These are phyloP conservation scores for Neostethus bicornis DNA, from an alignment of 2,797 vertebrate genomes.

Conservation along the genomic window DNA sequence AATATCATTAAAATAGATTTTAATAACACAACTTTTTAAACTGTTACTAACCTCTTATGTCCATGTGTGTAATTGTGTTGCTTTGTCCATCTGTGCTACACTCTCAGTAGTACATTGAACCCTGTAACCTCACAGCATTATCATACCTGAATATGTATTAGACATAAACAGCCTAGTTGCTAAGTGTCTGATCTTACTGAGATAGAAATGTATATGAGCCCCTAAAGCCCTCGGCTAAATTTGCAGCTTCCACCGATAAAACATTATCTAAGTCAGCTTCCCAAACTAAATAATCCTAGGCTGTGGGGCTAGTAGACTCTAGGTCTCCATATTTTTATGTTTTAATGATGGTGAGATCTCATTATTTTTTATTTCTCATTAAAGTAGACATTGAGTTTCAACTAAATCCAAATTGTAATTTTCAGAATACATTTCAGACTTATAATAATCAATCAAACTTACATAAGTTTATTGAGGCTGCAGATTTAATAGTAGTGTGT, in stretches of 20 bases:
- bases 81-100: conserved; percentile 53
- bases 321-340: not conserved
- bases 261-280: not conserved
- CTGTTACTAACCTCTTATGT: conserved; percentile 15
- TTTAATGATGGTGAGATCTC: not conserved
- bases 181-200: conserved; percentile 24
- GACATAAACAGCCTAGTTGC: conserved; percentile 49
- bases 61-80: conserved; percentile 6
- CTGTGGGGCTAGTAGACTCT: not conserved
- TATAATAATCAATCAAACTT: too few species aligned
- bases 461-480: too few species aligned
- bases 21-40: conserved; percentile 28
- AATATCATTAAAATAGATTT: too few species aligned
- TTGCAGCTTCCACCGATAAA: not conserved
- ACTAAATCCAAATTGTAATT: too few species aligned
- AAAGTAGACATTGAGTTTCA: not conserved
- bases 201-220: conserved; percentile 1
- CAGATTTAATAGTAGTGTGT: too few species aligned
- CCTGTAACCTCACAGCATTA: conserved; percentile 49
- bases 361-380: not conserved
- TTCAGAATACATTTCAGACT: too few species aligned
- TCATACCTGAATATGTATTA: conserved; percentile 61
- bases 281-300: not conserved
- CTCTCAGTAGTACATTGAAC: conserved; percentile 51
- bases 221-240: not conserved